phyloP scores from a whole-genome alignment of 2,797 vertebrate species.

The Phyllotis vaccarum region DNA sequence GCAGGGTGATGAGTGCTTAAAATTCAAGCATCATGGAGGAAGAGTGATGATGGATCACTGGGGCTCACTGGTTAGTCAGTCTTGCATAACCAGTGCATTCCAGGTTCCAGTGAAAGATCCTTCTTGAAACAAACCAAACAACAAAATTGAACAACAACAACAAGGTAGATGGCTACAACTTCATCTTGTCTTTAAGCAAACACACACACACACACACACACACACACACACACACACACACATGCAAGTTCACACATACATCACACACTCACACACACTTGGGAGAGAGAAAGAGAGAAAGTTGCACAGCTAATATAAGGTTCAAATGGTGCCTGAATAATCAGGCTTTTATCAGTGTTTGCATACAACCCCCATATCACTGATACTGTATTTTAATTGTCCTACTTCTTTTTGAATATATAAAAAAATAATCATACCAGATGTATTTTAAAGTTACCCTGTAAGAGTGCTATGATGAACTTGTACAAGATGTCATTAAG shows the following conservation, averaged over 20 bases:
- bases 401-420: background rate
- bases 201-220: background rate
- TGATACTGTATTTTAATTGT: background rate
- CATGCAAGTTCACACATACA: background rate
- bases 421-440: background rate
- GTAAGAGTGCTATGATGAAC: background rate
- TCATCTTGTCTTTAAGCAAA: background rate
- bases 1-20: background rate
- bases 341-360: background rate
- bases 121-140: background rate
- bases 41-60: background rate
- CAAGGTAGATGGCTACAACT: background rate
- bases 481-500: background rate
- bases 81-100: background rate
- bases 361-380: accelerated
- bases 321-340: background rate
- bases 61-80: too few species aligned
- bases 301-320: background rate
- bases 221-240: background rate
- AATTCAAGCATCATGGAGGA: background rate
- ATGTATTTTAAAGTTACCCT: background rate
- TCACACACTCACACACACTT: background rate
- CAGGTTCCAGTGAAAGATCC: background rate
- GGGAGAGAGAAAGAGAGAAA: background rate
- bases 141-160: background rate